phyloP scores from a whole-genome alignment of 2,797 vertebrate genomes.

The Emys orbicularis region DNA sequence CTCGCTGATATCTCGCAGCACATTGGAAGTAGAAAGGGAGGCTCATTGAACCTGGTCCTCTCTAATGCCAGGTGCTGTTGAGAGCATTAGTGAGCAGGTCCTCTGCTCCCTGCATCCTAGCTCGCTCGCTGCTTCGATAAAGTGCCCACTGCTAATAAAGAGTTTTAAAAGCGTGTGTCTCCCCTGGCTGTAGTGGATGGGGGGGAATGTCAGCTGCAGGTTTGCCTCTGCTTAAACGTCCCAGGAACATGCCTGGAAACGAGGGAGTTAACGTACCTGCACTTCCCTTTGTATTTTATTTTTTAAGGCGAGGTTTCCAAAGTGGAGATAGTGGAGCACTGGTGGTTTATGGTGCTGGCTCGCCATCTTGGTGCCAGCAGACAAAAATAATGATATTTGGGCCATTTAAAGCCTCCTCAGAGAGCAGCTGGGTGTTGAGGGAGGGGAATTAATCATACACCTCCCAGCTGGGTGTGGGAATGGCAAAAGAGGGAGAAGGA shows the following conservation, averaged over 20 bases:
- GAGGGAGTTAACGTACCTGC: neutral
- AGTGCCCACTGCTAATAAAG: neutral
- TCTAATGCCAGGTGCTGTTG: neutral
- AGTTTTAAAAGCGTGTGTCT: neutral
- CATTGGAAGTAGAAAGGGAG: neutral
- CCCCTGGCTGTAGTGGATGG: neutral
- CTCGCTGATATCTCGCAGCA: neutral
- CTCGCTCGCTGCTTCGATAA: neutral
- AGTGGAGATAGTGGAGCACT: neutral
- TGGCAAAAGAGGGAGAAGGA: neutral
- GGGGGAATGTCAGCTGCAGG: neutral
- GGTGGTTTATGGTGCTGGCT: neutral
- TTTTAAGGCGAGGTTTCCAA: neutral
- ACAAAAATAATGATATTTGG: neutral
- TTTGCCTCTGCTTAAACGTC: accelerated
- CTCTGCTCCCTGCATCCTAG: neutral
- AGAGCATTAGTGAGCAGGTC: neutral
- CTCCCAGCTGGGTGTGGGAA: neutral
- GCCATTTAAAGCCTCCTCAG: neutral
- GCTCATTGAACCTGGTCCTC: neutral
- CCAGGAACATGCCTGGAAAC: neutral
- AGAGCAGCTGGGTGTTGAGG: neutral
- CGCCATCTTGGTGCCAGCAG: neutral
- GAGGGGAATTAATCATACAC: neutral
- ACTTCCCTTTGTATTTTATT: neutral